Percentiles rank a stretch among this genome's conserved stretches.
Evolutionary conservation across 2,113 vertebrate species (phyloP).

Genomic region (Ageneiosus marmoratus): DNA sequence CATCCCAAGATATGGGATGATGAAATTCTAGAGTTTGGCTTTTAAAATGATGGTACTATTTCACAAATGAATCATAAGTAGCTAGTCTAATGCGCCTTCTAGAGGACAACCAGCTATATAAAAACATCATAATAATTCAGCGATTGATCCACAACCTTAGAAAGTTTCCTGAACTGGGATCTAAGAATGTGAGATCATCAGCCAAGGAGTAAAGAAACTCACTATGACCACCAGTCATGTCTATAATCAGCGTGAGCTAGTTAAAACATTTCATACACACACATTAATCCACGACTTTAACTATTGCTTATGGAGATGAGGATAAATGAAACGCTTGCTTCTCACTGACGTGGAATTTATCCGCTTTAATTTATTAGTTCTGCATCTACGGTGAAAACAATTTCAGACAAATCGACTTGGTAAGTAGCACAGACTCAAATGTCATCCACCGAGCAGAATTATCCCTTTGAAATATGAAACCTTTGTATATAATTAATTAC

Average conservation of each 20-base stretch:
- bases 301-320: neutral
- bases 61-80: no score
- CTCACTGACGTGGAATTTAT: neutral
- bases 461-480: slow-evolving; percentile 32
- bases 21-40: no score
- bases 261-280: neutral
- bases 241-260: neutral
- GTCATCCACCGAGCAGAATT: slow-evolving; percentile 4
- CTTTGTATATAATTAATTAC: slow-evolving; percentile 17
- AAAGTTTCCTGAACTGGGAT: no score
- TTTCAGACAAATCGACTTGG: slow-evolving; percentile 11
- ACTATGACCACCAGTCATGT: no score
- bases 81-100: no score
- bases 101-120: no score
- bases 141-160: no score
- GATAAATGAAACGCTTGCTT: neutral
- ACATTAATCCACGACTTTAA: neutral
- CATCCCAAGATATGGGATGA: no score
- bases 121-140: no score
- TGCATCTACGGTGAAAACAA: neutral
- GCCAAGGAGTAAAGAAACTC: no score
- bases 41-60: no score
- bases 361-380: slow-evolving; percentile 19
- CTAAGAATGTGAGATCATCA: no score
- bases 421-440: slow-evolving; percentile 18